phyloP scores from a whole-genome alignment of 2,113 vertebrate species.

The Thunnus maccoyii region DNA sequence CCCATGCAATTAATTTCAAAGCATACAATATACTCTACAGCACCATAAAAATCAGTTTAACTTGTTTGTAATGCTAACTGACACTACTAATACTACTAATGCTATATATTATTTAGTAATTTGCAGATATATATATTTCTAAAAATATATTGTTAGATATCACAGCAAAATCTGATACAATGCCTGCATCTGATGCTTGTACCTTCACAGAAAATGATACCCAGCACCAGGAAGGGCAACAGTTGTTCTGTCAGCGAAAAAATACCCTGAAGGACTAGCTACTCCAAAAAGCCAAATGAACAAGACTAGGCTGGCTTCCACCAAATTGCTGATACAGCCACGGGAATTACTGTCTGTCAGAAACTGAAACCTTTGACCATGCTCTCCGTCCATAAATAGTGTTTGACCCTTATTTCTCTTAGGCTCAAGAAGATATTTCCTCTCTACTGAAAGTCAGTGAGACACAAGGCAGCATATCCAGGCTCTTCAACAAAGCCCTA shows the following conservation, averaged over 20 bases:
- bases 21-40: no score
- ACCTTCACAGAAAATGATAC: conserved; percentile 61
- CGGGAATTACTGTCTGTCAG: conserved; percentile 69
- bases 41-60: not conserved
- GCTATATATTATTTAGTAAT: not conserved
- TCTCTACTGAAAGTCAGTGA: conserved; percentile 47
- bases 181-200: conserved; percentile 29
- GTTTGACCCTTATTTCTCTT: conserved; percentile 67
- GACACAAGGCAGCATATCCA: conserved; percentile 45
- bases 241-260: conserved; percentile 67
- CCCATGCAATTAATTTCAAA: not conserved
- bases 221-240: conserved; percentile 51
- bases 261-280: conserved; percentile 40
- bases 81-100: not conserved
- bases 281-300: conserved; percentile 59
- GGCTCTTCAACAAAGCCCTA: conserved; percentile 40
- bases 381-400: conserved; percentile 63
- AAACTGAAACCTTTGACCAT: conserved; percentile 70
- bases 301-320: conserved; percentile 47
- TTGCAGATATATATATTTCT: conserved; percentile 26
- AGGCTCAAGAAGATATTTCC: conserved; percentile 51
- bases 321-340: conserved; percentile 73
- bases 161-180: conserved; percentile 39
- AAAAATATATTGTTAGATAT: conserved; percentile 19
- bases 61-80: not conserved